Percentiles rank a stretch among this genome's conserved stretches.
Conservation (phyloP, 2,888 invertebrate species). For the Acrocera orbiculus region DNA sequence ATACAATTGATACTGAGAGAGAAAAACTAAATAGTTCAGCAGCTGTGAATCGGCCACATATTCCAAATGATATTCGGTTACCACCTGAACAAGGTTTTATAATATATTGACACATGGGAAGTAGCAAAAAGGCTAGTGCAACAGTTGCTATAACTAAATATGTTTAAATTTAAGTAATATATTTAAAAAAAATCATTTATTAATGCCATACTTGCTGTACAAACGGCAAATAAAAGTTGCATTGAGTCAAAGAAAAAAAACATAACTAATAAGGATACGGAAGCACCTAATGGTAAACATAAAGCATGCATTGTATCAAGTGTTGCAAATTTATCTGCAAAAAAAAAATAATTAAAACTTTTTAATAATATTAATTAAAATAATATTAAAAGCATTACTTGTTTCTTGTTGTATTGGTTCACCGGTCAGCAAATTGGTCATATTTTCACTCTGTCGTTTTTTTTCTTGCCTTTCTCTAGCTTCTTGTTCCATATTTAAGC, state of each 20-base stretch:
- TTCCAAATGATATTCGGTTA: constrained; percentile 71
- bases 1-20: constrained; percentile 81
- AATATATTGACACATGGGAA: constrained; percentile 95
- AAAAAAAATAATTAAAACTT: constrained; percentile 5
- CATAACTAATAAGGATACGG: constrained; percentile 89
- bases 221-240: constrained; percentile 90
- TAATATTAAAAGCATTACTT: constrained; percentile 25
- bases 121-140: constrained; percentile 84
- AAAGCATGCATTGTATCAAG: constrained; percentile 94
- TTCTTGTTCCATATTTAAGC: constrained; percentile 90
- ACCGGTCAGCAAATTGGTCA: constrained; percentile 29
- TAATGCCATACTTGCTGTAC: constrained; percentile 76
- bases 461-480: constrained; percentile 68
- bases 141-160: constrained; percentile 82
- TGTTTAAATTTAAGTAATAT: neutral
- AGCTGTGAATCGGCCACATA: constrained; percentile 86
- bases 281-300: constrained; percentile 89
- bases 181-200: neutral
- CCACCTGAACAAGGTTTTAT: constrained; percentile 69
- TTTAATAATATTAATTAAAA: neutral
- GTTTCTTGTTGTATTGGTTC: constrained; percentile 32
- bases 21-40: constrained; percentile 88
- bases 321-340: constrained; percentile 61
- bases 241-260: constrained; percentile 98
- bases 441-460: constrained; percentile 46